These are phyloP conservation scores for Amphipoea lucens DNA, from an alignment of 2,888 invertebrate genomes.

Conservation along the genomic window DNA sequence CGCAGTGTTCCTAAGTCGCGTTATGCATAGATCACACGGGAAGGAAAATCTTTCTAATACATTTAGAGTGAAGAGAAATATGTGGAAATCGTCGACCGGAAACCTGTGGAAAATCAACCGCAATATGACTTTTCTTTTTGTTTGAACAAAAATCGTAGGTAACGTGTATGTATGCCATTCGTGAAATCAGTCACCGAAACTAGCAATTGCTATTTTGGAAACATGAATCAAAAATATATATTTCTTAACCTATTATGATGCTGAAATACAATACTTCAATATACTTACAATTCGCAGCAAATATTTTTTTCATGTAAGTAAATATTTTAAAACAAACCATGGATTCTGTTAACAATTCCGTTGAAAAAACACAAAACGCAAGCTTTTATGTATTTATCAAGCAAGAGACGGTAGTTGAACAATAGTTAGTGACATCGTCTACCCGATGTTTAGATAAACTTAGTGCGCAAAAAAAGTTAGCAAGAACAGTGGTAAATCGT, in stretches of 20 bases:
- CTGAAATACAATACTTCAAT: neutral
- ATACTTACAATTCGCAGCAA: too few species aligned
- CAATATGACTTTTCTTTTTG: too few species aligned
- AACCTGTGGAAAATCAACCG: too few species aligned
- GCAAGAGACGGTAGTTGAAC: constrained; percentile 36
- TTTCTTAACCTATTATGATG: neutral
- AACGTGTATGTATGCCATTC: neutral
- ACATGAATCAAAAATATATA: neutral
- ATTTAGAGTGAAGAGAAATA: too few species aligned
- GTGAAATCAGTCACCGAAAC: neutral
- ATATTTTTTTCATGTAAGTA: neutral
- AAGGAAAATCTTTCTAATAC: too few species aligned
- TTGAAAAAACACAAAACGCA: neutral
- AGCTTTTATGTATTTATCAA: constrained; percentile 30
- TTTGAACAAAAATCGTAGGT: too few species aligned
- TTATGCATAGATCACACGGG: too few species aligned
- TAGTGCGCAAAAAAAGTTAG: constrained; percentile 26
- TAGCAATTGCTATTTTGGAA: neutral
- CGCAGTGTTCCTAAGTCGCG: too few species aligned
- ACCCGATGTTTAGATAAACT: constrained; percentile 12
- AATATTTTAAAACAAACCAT: neutral
- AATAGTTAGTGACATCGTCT: constrained; percentile 19
- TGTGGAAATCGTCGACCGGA: too few species aligned
- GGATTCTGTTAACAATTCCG: neutral
- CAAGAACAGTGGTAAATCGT: constrained; percentile 24